phyloP scores from a whole-genome alignment of 2,797 vertebrate genomes.

The Taeniopygia guttata region DNA sequence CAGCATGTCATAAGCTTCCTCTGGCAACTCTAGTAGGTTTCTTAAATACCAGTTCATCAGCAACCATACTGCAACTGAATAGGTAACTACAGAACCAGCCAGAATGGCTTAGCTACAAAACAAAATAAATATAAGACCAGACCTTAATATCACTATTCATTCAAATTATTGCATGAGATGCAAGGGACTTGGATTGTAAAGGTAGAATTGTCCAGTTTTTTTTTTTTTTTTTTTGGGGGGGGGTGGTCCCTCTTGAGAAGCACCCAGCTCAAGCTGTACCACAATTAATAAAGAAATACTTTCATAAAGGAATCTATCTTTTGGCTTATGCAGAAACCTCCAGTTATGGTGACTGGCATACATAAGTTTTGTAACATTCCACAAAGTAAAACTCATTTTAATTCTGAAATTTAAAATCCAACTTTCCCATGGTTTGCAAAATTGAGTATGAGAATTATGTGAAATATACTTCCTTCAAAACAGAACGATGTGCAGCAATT shows the following conservation, averaged over 20 bases:
- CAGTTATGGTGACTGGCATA: neutral
- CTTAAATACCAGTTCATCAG: slow-evolving; percentile 44
- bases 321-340: neutral
- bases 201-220: neutral
- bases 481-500: neutral
- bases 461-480: neutral
- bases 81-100: neutral
- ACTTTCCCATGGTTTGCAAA: neutral
- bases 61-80: neutral
- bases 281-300: neutral
- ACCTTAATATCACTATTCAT: neutral
- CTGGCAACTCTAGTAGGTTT: slow-evolving; percentile 69
- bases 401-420: neutral
- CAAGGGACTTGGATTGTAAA: neutral
- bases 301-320: neutral
- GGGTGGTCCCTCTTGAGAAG: neutral
- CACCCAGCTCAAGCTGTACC: neutral
- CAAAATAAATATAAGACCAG: neutral
- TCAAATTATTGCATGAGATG: neutral
- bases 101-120: fast-evolving
- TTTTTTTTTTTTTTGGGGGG: neutral
- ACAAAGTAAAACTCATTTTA: neutral
- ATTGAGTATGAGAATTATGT: neutral
- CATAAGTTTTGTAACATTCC: fast-evolving
- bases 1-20: slow-evolving; percentile 69